phyloP scores from a whole-genome alignment of 1,140 invertebrate species.

The Bombus picipes region DNA sequence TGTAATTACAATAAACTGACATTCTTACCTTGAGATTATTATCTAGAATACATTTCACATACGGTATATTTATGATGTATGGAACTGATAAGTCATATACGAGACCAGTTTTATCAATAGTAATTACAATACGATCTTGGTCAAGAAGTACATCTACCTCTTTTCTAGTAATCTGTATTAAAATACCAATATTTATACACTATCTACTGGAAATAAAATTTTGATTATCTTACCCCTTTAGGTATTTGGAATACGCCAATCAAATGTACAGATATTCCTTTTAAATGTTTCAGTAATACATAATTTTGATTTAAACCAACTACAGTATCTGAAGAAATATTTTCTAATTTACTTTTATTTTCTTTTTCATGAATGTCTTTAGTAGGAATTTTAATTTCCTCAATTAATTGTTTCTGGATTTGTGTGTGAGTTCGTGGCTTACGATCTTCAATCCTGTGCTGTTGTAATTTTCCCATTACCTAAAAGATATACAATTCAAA shows the following conservation, averaged over 20 bases:
- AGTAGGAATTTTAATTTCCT: constrained; percentile 81
- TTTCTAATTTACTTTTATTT: neutral
- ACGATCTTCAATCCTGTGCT: constrained; percentile 88
- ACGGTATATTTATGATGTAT: constrained; percentile 84
- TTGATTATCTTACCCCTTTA: constrained; percentile 76
- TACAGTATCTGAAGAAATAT: neutral
- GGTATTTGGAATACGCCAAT: constrained; percentile 85
- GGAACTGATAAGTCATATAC: constrained; percentile 88
- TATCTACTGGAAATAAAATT: constrained; percentile 18
- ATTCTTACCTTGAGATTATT: constrained; percentile 83
- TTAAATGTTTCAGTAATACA: constrained; percentile 79
- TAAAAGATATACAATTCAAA: constrained; percentile 39
- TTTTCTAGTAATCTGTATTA: constrained; percentile 83
- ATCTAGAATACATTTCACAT: constrained; percentile 86
- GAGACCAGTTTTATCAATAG: constrained; percentile 84
- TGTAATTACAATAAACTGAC: constrained; percentile 66
- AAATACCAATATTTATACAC: neutral
- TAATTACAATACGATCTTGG: constrained; percentile 88
- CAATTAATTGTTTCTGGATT: constrained; percentile 81
- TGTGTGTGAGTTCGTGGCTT: constrained; percentile 81
- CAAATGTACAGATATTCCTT: constrained; percentile 80
- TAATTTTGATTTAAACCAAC: constrained; percentile 74
- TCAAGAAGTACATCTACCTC: constrained; percentile 87
- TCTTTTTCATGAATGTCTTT: constrained; percentile 9
- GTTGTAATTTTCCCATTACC: constrained; percentile 87